A percentile compares a stretch with the other conserved stretches of the same genome.
Conservation (phyloP, 2,797 vertebrate species). For the Ficedula albicollis region DNA sequence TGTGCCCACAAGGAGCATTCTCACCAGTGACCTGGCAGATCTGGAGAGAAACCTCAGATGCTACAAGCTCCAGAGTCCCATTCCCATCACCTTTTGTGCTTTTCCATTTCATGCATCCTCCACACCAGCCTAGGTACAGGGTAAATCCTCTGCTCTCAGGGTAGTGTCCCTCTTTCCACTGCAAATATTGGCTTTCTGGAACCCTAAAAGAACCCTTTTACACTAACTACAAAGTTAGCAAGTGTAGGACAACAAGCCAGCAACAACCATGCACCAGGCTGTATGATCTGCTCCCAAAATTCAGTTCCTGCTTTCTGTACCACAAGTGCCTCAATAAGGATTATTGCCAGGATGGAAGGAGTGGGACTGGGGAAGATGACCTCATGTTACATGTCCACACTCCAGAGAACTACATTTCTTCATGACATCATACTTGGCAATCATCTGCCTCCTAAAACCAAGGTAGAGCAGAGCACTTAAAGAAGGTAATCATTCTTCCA, state of each 20-base stretch:
- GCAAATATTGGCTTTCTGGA: not conserved
- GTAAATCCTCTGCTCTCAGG: not conserved
- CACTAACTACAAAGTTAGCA: not conserved
- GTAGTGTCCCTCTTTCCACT: not conserved
- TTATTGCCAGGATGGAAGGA: not conserved
- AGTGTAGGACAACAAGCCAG: not conserved
- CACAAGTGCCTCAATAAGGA: not conserved
- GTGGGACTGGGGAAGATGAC: not conserved
- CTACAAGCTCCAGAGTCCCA: not conserved
- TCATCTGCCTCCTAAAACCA: not conserved
- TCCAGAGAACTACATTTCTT: conserved; percentile 14
- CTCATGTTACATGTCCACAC: not conserved
- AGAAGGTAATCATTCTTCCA: conserved; percentile 13
- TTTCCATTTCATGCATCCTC: not conserved
- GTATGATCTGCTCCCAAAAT: not conserved
- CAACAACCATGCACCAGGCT: not conserved
- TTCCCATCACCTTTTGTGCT: accelerated
- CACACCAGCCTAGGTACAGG: not conserved
- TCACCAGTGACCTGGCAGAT: not conserved
- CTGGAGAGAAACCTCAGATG: not conserved
- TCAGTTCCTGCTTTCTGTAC: not conserved
- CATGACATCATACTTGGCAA: conserved; percentile 27
- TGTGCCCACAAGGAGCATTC: not conserved
- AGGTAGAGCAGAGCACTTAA: not conserved
- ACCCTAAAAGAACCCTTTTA: not conserved